Percentiles rank a stretch among this genome's conserved stretches.
phyloP scores from a whole-genome alignment of 2,888 invertebrate genomes.

The Xanthia icteritia region DNA sequence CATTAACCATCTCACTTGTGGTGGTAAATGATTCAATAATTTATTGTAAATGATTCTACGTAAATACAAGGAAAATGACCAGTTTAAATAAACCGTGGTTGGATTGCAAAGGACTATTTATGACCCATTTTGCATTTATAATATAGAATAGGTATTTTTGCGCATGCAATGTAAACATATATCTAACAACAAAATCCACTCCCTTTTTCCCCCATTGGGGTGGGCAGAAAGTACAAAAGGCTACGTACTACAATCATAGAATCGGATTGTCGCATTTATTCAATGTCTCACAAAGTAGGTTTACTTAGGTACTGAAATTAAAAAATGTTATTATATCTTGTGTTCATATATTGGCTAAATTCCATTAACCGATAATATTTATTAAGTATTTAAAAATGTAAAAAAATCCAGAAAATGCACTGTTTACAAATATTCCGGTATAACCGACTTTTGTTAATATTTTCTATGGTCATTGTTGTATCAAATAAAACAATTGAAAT shows the following conservation, averaged over 20 bases:
- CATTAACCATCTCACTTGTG: neutral
- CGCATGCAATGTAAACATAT: neutral
- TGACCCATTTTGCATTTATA: neutral
- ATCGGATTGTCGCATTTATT: neutral
- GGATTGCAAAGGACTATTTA: constrained; percentile 4
- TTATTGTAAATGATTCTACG: neutral
- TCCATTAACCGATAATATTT: neutral
- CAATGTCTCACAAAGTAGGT: too few relatives aligned
- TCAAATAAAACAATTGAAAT: constrained; percentile 73
- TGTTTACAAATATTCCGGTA: constrained; percentile 48
- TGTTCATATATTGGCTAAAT: neutral
- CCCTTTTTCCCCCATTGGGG: neutral
- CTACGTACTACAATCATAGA: neutral
- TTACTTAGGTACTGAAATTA: neutral
- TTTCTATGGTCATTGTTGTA: constrained; percentile 67
- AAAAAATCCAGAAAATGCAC: neutral
- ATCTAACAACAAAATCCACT: neutral
- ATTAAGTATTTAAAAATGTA: constrained; percentile 10
- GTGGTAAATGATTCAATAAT: neutral
- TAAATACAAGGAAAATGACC: constrained; percentile 23
- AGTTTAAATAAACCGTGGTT: neutral
- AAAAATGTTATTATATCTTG: neutral
- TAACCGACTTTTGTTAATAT: constrained; percentile 64
- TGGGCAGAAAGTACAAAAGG: neutral
- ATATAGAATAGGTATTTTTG: neutral